Base-by-base conservation (phyloP, 92 coral and sea anemone species). In the Epizoanthus ramosus region DNA sequence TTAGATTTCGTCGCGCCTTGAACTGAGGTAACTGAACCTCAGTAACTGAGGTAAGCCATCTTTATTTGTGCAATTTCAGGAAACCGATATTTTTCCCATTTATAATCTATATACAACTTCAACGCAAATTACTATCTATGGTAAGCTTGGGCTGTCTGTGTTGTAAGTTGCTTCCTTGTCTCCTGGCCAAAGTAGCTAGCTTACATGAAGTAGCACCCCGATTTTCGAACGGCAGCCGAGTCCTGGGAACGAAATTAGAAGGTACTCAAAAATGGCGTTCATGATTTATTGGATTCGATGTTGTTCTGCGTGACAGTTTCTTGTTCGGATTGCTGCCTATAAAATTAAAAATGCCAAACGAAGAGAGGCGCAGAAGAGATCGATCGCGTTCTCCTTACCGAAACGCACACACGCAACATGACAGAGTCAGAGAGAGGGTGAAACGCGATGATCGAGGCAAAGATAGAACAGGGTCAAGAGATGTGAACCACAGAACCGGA, bases 401-500 rank as follows among this genome's bases (percentile, higher is more conserved):
- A 77, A 68, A 61, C 18, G 58, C 58, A 33, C 39, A 75, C 53
- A 17, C 66, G 3, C 21, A 52, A 22, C 21, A 73, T 53, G 33
- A 17, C 25, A 33, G 81, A 28, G 31, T 28, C 2, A 28, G 31
- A 24, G 69, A 80, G 45, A 66, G 87, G 58, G 87, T 57, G 19
- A 81, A 72, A 41, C 53, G 47, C 4, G 22, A 81, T 37, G 79
- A 50, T 15, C 89, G 85, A 31, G 41, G 24, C 10, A 53, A 37
- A 23, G 69, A 59, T 16, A 74, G 80, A 28, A 67, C 80, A 35
- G 60, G 84, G 13, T 82, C 90, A 19, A 85, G 74, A 35, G 75
- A 73, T 13, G 60, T 33, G 9, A 79, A 75, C 24, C n/a, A 68
- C 57, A 63, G 75, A 74, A 12, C 79, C 18, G 74, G 90, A n/a